Conservation (phyloP, 92 coral and sea anemone species). For the Phenganax stokvisi region DNA sequence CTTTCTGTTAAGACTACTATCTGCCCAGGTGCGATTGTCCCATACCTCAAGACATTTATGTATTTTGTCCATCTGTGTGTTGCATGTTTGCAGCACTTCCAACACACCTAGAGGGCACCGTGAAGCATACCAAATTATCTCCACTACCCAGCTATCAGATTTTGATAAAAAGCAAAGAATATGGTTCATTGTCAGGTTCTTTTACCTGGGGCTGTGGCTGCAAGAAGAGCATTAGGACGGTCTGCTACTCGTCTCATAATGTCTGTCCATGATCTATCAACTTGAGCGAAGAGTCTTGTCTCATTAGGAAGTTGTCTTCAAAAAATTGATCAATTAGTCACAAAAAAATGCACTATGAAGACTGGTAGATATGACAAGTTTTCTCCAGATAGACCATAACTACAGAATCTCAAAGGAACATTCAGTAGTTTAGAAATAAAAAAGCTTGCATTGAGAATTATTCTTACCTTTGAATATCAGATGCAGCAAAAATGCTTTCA, state of each 20-base stretch:
- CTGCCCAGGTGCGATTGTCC: too few relatives aligned
- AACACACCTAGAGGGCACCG: slow-evolving; percentile 63
- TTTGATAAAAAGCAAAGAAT: too few relatives aligned
- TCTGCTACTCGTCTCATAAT: slow-evolving; percentile 95
- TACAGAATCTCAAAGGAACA: not conserved
- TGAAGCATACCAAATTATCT: too few relatives aligned
- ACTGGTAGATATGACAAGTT: not conserved
- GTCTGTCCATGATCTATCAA: slow-evolving; percentile 94
- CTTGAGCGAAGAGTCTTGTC: slow-evolving; percentile 84
- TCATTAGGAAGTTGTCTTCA: slow-evolving; percentile 91
- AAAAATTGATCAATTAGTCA: not conserved
- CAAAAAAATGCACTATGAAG: not conserved
- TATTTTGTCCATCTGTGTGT: slow-evolving; percentile 88
- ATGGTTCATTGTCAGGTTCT: not conserved
- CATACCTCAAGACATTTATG: slow-evolving; percentile 92
- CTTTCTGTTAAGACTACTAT: too few relatives aligned
- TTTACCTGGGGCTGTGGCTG: slow-evolving; percentile 88
- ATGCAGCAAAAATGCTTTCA: slow-evolving; percentile 90
- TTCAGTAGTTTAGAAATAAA: not conserved
- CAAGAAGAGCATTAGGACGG: slow-evolving; percentile 80
- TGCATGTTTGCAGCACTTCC: slow-evolving; percentile 85
- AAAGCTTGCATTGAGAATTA: not conserved
- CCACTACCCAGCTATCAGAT: too few relatives aligned
- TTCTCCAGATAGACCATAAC: not conserved
- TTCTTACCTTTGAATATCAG: slow-evolving; percentile 87